Base-by-base conservation (phyloP, 2,797 vertebrate genomes). In the Bufotes viridis region DNA sequence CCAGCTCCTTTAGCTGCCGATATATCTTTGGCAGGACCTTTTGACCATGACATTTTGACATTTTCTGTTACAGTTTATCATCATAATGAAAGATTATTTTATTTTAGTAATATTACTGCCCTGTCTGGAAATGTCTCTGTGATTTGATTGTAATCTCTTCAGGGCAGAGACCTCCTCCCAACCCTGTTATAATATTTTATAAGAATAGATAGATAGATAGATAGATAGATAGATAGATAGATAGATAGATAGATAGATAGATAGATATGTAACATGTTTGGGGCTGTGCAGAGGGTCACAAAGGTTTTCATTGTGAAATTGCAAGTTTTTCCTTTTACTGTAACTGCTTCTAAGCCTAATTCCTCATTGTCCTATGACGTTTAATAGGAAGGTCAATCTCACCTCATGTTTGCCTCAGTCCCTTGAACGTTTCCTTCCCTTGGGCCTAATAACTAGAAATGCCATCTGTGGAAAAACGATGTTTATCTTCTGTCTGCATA, bases 401-500 rank as follows among this genome's bases (percentile, higher is more conserved):
- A 75, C 70, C 72, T 84, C 26, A 63, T 53, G 84, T 51, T 76
- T 78, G 72, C 61, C 17, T 65, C 69, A 42, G 72, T 65, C 34
- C 74, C 58, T 34, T 78, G 72, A 76, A 78, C 78, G 70, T 85
- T 78, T 24, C 34, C 57, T 78, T 76, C 74, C 83, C 72, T 34
- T 78, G 58, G 58, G 83, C 22, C 26, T 85, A 63, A 63, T 85
- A 85, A 49, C 18, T 69, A 51, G 67, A 58, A 65, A 69, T 74
- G 58, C 60, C 84, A 86, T 78, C 42, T 79, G 84, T 57, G 49
- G 24, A 86, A 49, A 42, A 76, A 57, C 75, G 18, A 24, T 78
- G 63, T 79, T 86, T 79, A 67, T 78, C 78, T 79, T 79, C 84
- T 69, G 63, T 86, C 84, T 78, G 49, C 42, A 79, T 86, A 57